Evolutionary conservation across 2,797 vertebrate genomes (phyloP).

Genomic region (Tragopan temminckii): DNA sequence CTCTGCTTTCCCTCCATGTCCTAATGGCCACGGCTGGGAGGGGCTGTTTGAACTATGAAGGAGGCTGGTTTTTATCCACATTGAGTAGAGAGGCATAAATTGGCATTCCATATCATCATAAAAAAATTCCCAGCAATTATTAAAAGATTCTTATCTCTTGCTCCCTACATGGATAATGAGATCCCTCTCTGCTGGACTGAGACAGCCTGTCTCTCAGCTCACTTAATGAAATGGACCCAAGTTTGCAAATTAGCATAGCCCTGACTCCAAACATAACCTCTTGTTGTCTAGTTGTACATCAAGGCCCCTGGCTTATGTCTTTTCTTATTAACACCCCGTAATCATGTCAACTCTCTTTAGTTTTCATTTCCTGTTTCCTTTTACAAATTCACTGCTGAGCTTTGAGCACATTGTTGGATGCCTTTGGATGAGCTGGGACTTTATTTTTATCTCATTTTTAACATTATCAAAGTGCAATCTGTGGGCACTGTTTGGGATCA

Average conservation of each 20-base stretch:
- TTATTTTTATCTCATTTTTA: constrained; percentile 30
- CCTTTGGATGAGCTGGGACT: constrained; percentile 26
- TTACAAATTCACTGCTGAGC: constrained; percentile 70
- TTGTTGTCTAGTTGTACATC: constrained; percentile 86
- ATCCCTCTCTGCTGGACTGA: constrained; percentile 86
- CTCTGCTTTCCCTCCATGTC: constrained; percentile 74
- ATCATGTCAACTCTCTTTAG: constrained; percentile 80
- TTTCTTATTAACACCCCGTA: constrained; percentile 86
- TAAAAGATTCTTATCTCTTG: constrained; percentile 89
- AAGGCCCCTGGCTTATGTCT: constrained; percentile 85
- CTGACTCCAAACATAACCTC: constrained; percentile 84
- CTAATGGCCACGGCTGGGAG: constrained; percentile 80
- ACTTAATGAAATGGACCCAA: constrained; percentile 85
- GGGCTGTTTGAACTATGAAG: constrained; percentile 70
- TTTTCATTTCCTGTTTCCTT: constrained; percentile 80
- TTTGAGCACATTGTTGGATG: neutral
- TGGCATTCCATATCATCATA: constrained; percentile 86
- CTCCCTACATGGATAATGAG: constrained; percentile 88
- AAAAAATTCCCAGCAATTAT: constrained; percentile 87
- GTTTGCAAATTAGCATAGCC: constrained; percentile 86
- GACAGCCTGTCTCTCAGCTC: constrained; percentile 86
- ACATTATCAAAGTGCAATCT: neutral
- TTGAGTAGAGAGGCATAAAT: constrained; percentile 81
- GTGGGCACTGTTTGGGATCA: neutral
- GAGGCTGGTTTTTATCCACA: constrained; percentile 79